These are phyloP conservation scores for Whitmania pigra DNA, from an alignment of 1,140 invertebrate genomes.

Conservation along the genomic window DNA sequence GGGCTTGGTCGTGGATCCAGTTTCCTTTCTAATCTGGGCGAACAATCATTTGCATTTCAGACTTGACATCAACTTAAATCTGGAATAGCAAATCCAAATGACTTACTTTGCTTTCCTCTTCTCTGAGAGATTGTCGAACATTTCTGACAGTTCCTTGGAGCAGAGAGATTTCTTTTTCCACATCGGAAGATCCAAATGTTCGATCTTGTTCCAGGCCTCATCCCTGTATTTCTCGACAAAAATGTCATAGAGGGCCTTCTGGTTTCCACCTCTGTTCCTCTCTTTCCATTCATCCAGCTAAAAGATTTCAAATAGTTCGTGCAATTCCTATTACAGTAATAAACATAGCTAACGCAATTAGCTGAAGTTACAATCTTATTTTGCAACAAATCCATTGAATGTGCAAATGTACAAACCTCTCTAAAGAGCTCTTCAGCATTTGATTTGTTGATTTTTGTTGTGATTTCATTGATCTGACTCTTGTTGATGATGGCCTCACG, in stretches of 20 bases:
- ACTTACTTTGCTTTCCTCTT: not conserved
- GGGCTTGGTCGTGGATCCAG: not conserved
- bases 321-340: not conserved
- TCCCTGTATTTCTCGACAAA: not conserved
- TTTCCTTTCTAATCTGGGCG: not conserved
- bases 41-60: no score
- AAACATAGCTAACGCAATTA: not conserved
- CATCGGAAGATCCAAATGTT: not conserved
- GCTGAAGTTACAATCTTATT: no score
- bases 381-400: no score
- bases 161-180: not conserved
- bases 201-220: not conserved
- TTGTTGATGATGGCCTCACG: constrained; percentile 50
- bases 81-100: no score
- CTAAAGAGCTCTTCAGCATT: no score
- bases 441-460: not conserved
- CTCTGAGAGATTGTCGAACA: not conserved
- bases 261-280: not conserved
- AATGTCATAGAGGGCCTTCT: not conserved
- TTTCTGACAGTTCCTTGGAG: not conserved
- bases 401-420: no score
- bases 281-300: constrained; percentile 6
- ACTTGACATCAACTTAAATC: no score
- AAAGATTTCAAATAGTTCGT: not conserved
- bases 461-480: constrained; percentile 41